Percentiles rank a stretch among this genome's conserved stretches.
Evolutionary conservation across 2,113 vertebrate species (phyloP).

Genomic region (Poeciliopsis occidentalis): DNA sequence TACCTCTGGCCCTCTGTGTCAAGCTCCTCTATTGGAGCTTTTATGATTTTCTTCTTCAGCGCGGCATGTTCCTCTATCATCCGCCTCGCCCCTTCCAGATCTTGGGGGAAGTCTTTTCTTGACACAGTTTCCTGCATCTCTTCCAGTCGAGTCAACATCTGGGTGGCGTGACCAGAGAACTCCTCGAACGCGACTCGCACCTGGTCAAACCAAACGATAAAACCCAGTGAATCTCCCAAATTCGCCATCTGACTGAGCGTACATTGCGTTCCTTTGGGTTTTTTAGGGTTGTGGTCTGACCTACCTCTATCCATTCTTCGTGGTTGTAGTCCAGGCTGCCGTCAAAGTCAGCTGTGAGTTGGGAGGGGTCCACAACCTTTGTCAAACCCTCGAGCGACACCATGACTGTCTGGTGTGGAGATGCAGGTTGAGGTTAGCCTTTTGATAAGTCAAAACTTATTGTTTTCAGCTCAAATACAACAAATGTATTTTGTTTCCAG

Average conservation of each 20-base stretch:
- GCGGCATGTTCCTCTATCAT: slow-evolving; percentile 98
- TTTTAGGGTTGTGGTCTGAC: background rate
- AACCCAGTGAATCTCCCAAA: background rate
- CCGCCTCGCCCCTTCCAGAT: slow-evolving; percentile 92
- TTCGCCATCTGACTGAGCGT: background rate
- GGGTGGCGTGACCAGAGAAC: slow-evolving; percentile 94
- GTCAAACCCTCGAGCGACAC: slow-evolving; percentile 98
- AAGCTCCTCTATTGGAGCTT: slow-evolving; percentile 97
- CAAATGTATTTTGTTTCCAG: background rate
- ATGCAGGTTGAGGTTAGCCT: slow-evolving; percentile 13
- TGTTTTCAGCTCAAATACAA: background rate
- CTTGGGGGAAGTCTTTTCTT: slow-evolving; percentile 95
- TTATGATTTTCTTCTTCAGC: slow-evolving; percentile 97
- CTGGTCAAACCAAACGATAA: slow-evolving; percentile 29
- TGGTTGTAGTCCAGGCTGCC: slow-evolving; percentile 99
- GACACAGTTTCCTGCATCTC: slow-evolving; percentile 96
- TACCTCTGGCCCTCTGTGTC: slow-evolving; percentile 93
- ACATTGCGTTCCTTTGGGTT: too few species aligned
- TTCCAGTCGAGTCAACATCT: slow-evolving; percentile 93
- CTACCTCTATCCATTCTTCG: slow-evolving; percentile 95
- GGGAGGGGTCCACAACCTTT: slow-evolving; percentile 98
- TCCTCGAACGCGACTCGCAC: slow-evolving; percentile 98
- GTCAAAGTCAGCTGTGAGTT: slow-evolving; percentile 96
- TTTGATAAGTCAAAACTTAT: background rate
- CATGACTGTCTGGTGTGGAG: slow-evolving; percentile 90